Percentiles rank a stretch among this genome's conserved stretches.
Evolutionary conservation across 2,888 invertebrate genomes (phyloP).

Genomic region (Trichopria drosophilae): DNA sequence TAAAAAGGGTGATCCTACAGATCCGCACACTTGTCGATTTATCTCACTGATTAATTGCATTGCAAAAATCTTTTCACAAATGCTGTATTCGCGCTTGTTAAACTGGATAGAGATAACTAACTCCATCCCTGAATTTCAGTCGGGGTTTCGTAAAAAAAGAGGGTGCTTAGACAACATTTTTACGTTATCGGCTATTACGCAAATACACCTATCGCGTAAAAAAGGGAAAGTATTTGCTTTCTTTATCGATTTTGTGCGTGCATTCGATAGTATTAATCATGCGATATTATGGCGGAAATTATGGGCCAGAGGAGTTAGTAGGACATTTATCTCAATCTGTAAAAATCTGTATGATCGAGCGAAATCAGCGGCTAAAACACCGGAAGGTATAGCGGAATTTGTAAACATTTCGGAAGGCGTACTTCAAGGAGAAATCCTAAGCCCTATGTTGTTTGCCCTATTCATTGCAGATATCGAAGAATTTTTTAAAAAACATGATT

Average conservation of each 20-base stretch:
- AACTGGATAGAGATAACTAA: not conserved
- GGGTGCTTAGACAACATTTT: not conserved
- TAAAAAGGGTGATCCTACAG: no score
- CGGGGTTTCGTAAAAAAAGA: not conserved
- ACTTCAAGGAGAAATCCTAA: conserved; percentile 25
- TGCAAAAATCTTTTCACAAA: no score
- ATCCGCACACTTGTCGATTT: no score
- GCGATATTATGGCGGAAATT: not conserved
- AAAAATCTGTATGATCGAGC: not conserved
- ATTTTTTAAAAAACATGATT: conserved; percentile 10
- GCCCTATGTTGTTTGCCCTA: conserved; percentile 15
- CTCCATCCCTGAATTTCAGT: not conserved
- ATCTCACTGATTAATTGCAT: no score
- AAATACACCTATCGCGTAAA: no score
- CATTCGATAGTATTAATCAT: conserved; percentile 22
- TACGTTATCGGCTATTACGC: no score
- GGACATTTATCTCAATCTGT: not conserved
- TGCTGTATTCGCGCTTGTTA: not conserved
- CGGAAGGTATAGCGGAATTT: not conserved
- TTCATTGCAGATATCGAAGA: conserved; percentile 26
- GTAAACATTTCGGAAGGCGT: conserved; percentile 10
- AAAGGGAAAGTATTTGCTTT: not conserved
- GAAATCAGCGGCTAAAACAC: not conserved
- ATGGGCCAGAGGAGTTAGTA: not conserved
- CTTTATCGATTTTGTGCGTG: not conserved